Base-by-base conservation (phyloP, 92 coral and sea anemone genomes). In the Diadumene lineata region DNA sequence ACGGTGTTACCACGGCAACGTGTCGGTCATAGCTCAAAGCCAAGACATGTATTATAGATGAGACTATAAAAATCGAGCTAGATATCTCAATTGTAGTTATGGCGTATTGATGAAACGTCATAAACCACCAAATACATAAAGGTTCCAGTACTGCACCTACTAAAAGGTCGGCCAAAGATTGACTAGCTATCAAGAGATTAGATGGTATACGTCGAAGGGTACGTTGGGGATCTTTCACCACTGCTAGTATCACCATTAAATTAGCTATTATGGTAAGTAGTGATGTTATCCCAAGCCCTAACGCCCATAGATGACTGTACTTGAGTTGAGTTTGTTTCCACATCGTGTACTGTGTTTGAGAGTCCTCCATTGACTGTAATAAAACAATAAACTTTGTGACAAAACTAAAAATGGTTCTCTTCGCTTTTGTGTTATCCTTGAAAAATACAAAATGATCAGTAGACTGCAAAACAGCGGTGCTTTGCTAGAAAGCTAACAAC, bases 81-180 rank as follows among this genome's bases (percentile, higher is more conserved):
- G 75, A 50, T 7, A 86, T 74, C 58, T 90, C 96, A 16, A 87
- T 80, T 0, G 66, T 24, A 13, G 51, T 48, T 11, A 63, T 50
- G 1, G 87, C 76, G 10, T 24, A 64, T 13, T 74, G 50, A 0
- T 86, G 68, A 60, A 90, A 87, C 18, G 87, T 90, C 33, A 75
- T n/a, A 50, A 90, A 50, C 96, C 96, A 90, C 92, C 92, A 87
- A 6, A 84, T 68, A 24, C 89, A 77, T 18, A 86, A 11, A 0
- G 89, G 88, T 22, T 87, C 87, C 55, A 73, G 89, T n/a, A 85
- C 73, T 0, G 82, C 34, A 0, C 96, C 96, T 1, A 90, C 96
- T 24, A 83, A 83, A 23, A 90, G 72, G 21, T 90, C 96, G 15
- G 96, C 96, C 8, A 87, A 16, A 10, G 96, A 81, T 29, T 90